Conservation (phyloP, 2,113 vertebrate species). For the Elgaria multicarinata region DNA sequence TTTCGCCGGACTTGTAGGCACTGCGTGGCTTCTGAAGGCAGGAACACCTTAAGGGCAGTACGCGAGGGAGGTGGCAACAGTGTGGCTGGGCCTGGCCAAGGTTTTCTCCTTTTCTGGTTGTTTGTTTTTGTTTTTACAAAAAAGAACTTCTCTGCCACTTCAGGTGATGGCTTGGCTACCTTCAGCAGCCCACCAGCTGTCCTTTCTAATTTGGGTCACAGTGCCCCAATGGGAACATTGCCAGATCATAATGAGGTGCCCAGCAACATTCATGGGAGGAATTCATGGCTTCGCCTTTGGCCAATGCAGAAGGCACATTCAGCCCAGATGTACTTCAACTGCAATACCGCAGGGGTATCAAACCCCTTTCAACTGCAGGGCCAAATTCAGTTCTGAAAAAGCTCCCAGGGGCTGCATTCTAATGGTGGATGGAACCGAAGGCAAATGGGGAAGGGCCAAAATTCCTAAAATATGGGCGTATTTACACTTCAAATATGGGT, state of each 20-base stretch:
- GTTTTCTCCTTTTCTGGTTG: background rate
- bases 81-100: background rate
- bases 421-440: too few relatives aligned
- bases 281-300: background rate
- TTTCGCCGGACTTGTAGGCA: too few relatives aligned
- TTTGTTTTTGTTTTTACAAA: background rate
- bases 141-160: background rate
- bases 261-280: background rate
- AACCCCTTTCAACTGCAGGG: too few relatives aligned
- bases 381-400: too few relatives aligned
- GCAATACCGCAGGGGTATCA: background rate
- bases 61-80: too few relatives aligned
- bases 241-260: background rate
- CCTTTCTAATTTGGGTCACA: background rate
- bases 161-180: background rate
- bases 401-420: too few relatives aligned
- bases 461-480: too few relatives aligned
- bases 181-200: background rate
- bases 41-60: too few relatives aligned
- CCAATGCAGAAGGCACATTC: background rate
- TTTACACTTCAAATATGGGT: too few relatives aligned
- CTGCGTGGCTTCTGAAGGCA: too few relatives aligned
- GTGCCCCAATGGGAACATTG: too few relatives aligned
- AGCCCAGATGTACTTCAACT: background rate
- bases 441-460: too few relatives aligned